Evolutionary conservation across 2,888 invertebrate genomes (phyloP), one percentile per base, ranked within the genome.

Genomic region (Dolichopus griseipennis): DNA sequence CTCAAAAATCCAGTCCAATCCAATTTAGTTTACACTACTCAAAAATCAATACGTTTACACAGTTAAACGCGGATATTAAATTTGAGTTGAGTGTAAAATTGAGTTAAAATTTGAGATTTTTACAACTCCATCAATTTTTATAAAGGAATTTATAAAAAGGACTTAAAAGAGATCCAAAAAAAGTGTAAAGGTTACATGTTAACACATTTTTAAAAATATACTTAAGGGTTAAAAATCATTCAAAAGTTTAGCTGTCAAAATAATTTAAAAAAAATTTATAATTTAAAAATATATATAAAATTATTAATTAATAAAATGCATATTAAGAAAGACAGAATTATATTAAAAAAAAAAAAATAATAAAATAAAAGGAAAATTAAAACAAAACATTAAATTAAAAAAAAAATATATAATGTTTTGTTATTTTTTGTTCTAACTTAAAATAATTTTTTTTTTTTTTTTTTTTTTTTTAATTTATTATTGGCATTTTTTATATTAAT

Each of bases 291-390:
- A 69, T 68, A 67, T 69, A 69, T 66, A 64, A 66, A 68, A 70
- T 68, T 65, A 68, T 64, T 64, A 22, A 62, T 21, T 10, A 22
- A 62, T 62, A 62, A 20, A 68, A 67, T 68, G 66, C 69, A 69
- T 69, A 70, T 69, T 69, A 70, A 69, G 65, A 67, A 69, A 71
- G 69, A 69, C 65, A 71, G 66, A 68, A 66, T 69, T 65, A 68
- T 68, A 27, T 67, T 66, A 66, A 66, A 70, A 65, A 61, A 64
- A 62, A 66, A 33, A 64, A 68, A 62, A n/a, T 1, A 65, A 67
- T 21, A 61, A 43, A 62, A 12, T 64, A 66, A 65, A 64, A 66
- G 5, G 27, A 27, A 27, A 27, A 27, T 27, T 27, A 27, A 27
- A 27, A 27, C 27, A 27, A 27, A 27, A 27, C 27, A 27, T 27